phyloP scores from a whole-genome alignment of 30 jellyfish, hydroid and myxozoan genomes.

The Aurelia sp. region DNA sequence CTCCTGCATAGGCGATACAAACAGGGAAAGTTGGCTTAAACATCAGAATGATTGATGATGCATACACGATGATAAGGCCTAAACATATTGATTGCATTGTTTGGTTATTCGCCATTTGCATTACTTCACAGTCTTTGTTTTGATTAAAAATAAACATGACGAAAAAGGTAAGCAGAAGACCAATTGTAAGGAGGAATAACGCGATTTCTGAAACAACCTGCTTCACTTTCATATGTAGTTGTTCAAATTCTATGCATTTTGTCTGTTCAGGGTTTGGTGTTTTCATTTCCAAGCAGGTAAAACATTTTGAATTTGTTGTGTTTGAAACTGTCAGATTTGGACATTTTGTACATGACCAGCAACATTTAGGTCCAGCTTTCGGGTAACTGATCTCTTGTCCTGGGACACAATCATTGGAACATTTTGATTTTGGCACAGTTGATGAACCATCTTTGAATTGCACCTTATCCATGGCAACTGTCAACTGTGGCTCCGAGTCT shows the following conservation, averaged over 20 bases:
- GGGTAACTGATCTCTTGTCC: slow-evolving; percentile 73
- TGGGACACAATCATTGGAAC: slow-evolving; percentile 77
- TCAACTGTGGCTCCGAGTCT: slow-evolving; percentile 42
- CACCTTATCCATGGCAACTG: slow-evolving; percentile 26
- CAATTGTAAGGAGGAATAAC: slow-evolving; percentile 73
- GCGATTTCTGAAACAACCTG: slow-evolving; percentile 82
- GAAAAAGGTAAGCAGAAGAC: slow-evolving; percentile 72
- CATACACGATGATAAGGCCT: slow-evolving; percentile 63
- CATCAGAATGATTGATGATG: slow-evolving; percentile 80
- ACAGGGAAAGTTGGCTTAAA: slow-evolving; percentile 70
- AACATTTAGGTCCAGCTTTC: slow-evolving; percentile 50
- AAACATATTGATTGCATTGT: slow-evolving; percentile 56
- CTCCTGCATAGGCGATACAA: slow-evolving; percentile 65
- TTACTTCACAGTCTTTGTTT: slow-evolving; percentile 85
- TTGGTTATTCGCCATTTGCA: slow-evolving; percentile 70
- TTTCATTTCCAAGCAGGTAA: slow-evolving; percentile 58
- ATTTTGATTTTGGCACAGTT: slow-evolving; percentile 78
- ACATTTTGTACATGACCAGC: slow-evolving; percentile 92
- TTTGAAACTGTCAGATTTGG: slow-evolving; percentile 79
- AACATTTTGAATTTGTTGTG: slow-evolving; percentile 82
- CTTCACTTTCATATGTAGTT: slow-evolving; percentile 58
- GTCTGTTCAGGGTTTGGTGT: slow-evolving; percentile 84
- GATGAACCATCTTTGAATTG: slow-evolving; percentile 77
- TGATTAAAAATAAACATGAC: slow-evolving; percentile 88
- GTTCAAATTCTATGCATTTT: slow-evolving; percentile 60